Evolutionary conservation across 2,797 vertebrate species (phyloP).

Genomic region (Leptatherina wallacei): DNA sequence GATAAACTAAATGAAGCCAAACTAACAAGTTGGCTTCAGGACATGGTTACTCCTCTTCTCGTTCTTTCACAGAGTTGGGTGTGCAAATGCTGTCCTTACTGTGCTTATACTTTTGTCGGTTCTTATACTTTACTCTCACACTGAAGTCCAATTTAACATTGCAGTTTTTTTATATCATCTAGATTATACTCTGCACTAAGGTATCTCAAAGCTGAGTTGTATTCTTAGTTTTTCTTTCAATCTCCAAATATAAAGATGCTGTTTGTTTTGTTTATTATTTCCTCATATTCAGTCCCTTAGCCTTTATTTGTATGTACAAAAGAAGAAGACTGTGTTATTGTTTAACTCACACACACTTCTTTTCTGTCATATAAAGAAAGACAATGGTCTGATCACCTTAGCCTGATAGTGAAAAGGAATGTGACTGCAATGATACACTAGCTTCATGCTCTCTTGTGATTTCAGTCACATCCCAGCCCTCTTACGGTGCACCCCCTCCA

Average conservation of each 20-base stretch:
- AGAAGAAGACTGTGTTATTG: slow-evolving; percentile 39
- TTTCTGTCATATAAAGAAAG: slow-evolving; percentile 42
- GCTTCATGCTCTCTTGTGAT: slow-evolving; percentile 76
- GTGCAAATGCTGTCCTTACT: not conserved
- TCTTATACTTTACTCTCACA: slow-evolving; percentile 21
- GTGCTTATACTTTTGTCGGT: not conserved
- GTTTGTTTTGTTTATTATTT: slow-evolving; percentile 44
- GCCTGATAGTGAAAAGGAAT: slow-evolving; percentile 57
- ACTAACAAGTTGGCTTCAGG: slow-evolving; percentile 44
- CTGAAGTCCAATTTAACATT: slow-evolving; percentile 24
- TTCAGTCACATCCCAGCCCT: slow-evolving; percentile 81
- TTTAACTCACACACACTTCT: slow-evolving; percentile 34
- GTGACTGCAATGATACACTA: slow-evolving; percentile 74
- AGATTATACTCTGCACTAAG: not conserved
- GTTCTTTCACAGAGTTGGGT: slow-evolving; percentile 5
- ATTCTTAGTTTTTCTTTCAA: slow-evolving; percentile 34
- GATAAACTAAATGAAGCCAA: slow-evolving; percentile 49
- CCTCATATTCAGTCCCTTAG: slow-evolving; percentile 35
- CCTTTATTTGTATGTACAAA: slow-evolving; percentile 55
- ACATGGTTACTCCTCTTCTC: slow-evolving; percentile 39
- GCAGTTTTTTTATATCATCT: slow-evolving; percentile 32
- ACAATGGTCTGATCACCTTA: slow-evolving; percentile 47
- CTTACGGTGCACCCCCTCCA: slow-evolving; percentile 59
- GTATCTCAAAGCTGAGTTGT: slow-evolving; percentile 16
- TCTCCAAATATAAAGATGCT: slow-evolving; percentile 55